These are phyloP conservation scores for Etheostoma spectabile DNA, from an alignment of 2,113 vertebrate species.

Conservation along the genomic window DNA sequence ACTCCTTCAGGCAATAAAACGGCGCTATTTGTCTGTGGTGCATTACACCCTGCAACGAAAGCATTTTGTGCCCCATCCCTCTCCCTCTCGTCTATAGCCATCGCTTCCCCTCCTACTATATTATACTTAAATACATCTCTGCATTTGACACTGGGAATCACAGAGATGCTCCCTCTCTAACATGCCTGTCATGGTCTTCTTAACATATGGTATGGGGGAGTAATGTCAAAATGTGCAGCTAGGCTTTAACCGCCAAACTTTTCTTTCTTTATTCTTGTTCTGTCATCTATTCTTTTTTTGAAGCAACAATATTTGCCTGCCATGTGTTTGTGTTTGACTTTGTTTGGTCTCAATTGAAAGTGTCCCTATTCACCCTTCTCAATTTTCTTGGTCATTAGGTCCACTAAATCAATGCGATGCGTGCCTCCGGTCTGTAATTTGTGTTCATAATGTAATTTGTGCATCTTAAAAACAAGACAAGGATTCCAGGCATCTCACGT, in stretches of 20 bases:
- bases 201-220: conserved; percentile 41
- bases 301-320: conserved; percentile 5
- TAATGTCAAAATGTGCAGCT: conserved; percentile 26
- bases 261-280: not conserved
- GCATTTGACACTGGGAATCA: conserved; percentile 55
- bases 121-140: conserved; percentile 69
- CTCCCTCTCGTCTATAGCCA: conserved; percentile 39
- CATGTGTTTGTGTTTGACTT: conserved; percentile 23
- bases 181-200: conserved; percentile 44
- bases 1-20: conserved; percentile 71
- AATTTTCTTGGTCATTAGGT: conserved; percentile 37
- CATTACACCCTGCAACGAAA: conserved; percentile 71
- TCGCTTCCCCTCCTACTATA: conserved; percentile 43
- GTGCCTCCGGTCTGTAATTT: conserved; percentile 43
- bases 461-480: conserved; percentile 33
- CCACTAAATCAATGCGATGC: conserved; percentile 48
- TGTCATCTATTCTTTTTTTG: not conserved
- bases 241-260: not conserved
- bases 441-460: conserved; percentile 50
- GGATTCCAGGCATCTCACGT: conserved; percentile 13
- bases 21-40: conserved; percentile 74
- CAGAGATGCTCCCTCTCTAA: conserved; percentile 42
- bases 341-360: not conserved
- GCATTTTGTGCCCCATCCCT: conserved; percentile 60
- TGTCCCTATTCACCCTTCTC: not conserved